These are phyloP conservation scores for Protophormia terraenovae DNA, from an alignment of 2,888 invertebrate species.

Conservation along the genomic window DNA sequence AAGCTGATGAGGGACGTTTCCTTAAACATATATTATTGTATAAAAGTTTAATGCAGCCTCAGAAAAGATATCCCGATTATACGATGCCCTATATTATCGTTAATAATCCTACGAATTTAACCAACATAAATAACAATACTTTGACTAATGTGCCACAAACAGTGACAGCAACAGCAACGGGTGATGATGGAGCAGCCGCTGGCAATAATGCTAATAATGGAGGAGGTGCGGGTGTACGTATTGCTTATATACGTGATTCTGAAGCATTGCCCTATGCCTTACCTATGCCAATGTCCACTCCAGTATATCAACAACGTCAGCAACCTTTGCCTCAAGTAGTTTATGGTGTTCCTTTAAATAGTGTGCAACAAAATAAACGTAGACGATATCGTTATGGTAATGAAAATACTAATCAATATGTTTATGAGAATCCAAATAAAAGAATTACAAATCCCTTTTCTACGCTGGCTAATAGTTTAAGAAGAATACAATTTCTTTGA, in stretches of 20 bases:
- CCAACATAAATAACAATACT: constrained; percentile 47
- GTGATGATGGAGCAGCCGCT: background rate
- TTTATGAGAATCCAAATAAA: background rate
- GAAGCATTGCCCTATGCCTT: background rate
- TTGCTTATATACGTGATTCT: background rate
- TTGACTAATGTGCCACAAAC: constrained; percentile 5
- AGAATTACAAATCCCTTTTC: constrained; percentile 63
- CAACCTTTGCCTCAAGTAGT: constrained; percentile 18
- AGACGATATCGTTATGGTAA: constrained; percentile 16
- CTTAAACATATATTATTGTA: constrained; percentile 43
- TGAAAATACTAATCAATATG: background rate
- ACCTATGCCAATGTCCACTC: background rate
- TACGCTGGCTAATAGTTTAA: constrained; percentile 71
- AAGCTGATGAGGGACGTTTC: constrained; percentile 28
- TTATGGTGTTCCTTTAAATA: constrained; percentile 16
- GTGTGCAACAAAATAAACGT: background rate
- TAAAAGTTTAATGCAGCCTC: background rate
- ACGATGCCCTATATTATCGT: constrained; percentile 43
- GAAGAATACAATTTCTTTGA: constrained; percentile 69
- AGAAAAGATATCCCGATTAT: background rate
- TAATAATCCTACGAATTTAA: constrained; percentile 30
- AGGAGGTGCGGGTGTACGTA: background rate
- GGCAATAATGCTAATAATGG: background rate
- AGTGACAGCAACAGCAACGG: background rate
- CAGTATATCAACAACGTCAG: constrained; percentile 38